Evolutionary conservation across 2,797 vertebrate genomes (phyloP), one percentile per base, ranked within the genome.

Genomic region (Parauchenoglanis ngamensis): DNA sequence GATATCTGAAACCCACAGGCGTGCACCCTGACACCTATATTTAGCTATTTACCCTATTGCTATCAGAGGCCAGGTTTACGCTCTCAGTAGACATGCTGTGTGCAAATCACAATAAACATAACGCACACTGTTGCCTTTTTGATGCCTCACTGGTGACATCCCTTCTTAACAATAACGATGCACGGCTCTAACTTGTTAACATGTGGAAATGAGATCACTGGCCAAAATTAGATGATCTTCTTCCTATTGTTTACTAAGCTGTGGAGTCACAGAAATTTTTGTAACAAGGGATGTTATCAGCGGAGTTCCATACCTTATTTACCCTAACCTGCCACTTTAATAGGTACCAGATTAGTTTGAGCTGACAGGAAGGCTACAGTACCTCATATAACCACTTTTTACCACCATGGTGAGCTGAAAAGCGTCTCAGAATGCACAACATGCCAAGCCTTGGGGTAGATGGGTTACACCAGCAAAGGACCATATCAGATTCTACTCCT

Each of bases 21-120:
- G 28, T 63, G 28, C 56, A n/a, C 52, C n/a, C 49, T 75, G 61
- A 68, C 12, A 44, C 17, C 61, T 77, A 68, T 77, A 57, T 77
- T 87, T 68, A 87, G 81, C 59, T 84, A 49, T 44, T 65, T 15
- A 44, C 23, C 5, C 57, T 40, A 80, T 80, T 61, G 78, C 61
- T 61, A 25, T 44, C 35, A 15, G 78, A 68, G 73, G 49, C 4
- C 61, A 57, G 56, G 15, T 57, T 84, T 67, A 65, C 6, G 2
- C 19, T 68, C 70, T 31, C 4, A 25, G 72, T 56, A 77, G 31
- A 44, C 46, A 67, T 25, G 80, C 59, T 83, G 81, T 46, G 59
- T n/a, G 49, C 59, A 78, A 67, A 17, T n/a, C 57, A 63, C 35
- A 80, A 61, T 80, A 80, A 80, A 63, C 35, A 80, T 61, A 80